Base-by-base conservation (phyloP, 2,888 invertebrate genomes). In the Pardosa pseudoannulata region DNA sequence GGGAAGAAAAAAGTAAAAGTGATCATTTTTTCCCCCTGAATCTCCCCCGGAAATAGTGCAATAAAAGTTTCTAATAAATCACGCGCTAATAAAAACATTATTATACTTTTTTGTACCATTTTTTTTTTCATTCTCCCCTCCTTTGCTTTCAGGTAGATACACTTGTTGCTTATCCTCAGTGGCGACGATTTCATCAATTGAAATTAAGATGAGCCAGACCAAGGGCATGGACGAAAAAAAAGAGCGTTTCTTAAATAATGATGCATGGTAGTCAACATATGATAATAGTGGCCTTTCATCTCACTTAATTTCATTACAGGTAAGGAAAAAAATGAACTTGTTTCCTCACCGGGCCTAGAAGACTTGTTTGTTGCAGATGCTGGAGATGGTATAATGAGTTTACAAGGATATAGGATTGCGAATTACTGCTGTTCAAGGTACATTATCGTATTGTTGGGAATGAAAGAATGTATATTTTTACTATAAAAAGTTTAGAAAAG, bases 21-120 rank as follows among this genome's bases (percentile, higher is more conserved):
- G 74, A 78, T 80, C 78, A 79, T 79, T 79, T 31, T 32, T 39
- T 64, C 32, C 32, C 39, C 31, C 31, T 23, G 36, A 73, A 67
- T 46, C 72, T 75, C 36, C 56, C 79, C 74, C 79, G 75, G 86
- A 87, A 87, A 87, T 70, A 76, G 80, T 71, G 86, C 80, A 87
- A 79, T 80, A 87, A 87, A 87, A 87, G 75, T 87, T 87, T 75
- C 80, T 80, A 87, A 87, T 87, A 87, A 87, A 87, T 87, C 86
- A 87, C 70, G 28, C 29, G 79, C 76, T 87, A 80, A 87, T 87
- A 80, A 87, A 87, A 87, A 87, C 86, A 87, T 80, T 87, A 87
- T 87, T 75, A 68, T 65, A 75, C 70, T 80, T 74, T 32, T 74
- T 46, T 85, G 73, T 76, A n/a, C n/a, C n/a, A n/a, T 85, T 62